Evolutionary conservation across 2,797 vertebrate species (phyloP), one percentile per base, ranked within the genome.

Genomic region (Liparis tanakae): DNA sequence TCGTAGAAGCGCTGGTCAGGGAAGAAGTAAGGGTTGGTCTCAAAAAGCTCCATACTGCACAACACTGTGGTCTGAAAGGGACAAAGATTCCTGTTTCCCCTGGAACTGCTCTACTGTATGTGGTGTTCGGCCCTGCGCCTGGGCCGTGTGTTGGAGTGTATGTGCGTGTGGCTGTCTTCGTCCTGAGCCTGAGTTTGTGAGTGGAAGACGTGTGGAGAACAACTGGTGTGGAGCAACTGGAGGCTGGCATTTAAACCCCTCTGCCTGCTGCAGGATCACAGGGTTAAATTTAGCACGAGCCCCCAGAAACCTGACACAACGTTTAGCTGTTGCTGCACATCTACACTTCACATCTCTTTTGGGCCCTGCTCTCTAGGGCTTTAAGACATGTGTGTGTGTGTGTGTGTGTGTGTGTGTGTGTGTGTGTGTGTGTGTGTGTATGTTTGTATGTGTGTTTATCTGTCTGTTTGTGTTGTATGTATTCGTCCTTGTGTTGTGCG

Each of bases 301-400:
- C 93, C 95, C 86, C 92, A 91, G 98, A 98, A 99, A 99, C 96
- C 95, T 93, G 97, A 99, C 95, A 95, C 95, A 83, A 81, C 93
- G 95, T 96, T 97, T 97, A 98, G 98, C 97, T 99, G 97, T 97
- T 96, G 97, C 96, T 95, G 95, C 96, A 95, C 97, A 98, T 99
- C 97, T 97, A 96, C 88, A 84, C 96, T 95, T 96, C 96, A 95
- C 95, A 92, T 95, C 94, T 96, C 95, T 95, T 95, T 96, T 94
- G 93, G 91, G 90, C 93, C 92, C 87, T 83, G 83, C 83, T 95
- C 95, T 94, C 94, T 74, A 68, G 86, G 90, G 93, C 89, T 92
- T 93, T 88, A 77, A 10, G 87, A 78, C 76, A 87, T 74, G 6
- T 78, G 72, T 69, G 72, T 84, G 78, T 76, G 63, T 69, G 48